These are phyloP conservation scores for Sthenelais limicola DNA, from an alignment of 2,888 invertebrate genomes.

Conservation along the genomic window DNA sequence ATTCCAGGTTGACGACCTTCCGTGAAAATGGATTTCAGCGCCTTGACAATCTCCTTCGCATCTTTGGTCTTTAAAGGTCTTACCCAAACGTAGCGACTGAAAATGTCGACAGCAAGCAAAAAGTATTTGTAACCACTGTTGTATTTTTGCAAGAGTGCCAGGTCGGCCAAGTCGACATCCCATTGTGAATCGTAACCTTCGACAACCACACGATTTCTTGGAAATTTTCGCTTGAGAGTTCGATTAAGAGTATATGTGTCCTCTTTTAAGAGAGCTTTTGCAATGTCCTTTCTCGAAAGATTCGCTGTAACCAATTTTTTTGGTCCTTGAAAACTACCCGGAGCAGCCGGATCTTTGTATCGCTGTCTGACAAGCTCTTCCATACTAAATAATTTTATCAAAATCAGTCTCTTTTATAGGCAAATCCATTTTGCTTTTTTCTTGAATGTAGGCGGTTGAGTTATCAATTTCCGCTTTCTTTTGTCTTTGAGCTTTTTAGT, in stretches of 20 bases:
- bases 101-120: conserved; percentile 7
- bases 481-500: too few species aligned
- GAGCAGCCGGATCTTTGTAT: background rate
- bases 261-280: background rate
- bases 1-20: conserved; percentile 11
- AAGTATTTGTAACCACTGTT: conserved; percentile 30
- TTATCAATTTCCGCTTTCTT: too few species aligned
- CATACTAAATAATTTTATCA: too few species aligned
- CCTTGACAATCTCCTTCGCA: conserved; percentile 8
- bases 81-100: conserved; percentile 20
- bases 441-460: too few species aligned
- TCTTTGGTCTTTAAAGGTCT: conserved; percentile 21
- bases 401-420: too few species aligned
- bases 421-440: too few species aligned
- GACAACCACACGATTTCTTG: background rate
- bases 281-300: background rate
- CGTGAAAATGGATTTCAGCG: conserved; percentile 2
- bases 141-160: background rate
- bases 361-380: background rate
- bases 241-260: conserved; percentile 21
- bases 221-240: background rate
- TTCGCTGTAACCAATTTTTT: background rate
- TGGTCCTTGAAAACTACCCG: conserved; percentile 27
- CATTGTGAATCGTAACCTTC: conserved; percentile 18
- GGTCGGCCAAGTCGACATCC: conserved; percentile 16